Percentiles rank a stretch among this genome's conserved stretches.
Conservation (phyloP, 2,888 invertebrate genomes). For the Mythimna lalbum region DNA sequence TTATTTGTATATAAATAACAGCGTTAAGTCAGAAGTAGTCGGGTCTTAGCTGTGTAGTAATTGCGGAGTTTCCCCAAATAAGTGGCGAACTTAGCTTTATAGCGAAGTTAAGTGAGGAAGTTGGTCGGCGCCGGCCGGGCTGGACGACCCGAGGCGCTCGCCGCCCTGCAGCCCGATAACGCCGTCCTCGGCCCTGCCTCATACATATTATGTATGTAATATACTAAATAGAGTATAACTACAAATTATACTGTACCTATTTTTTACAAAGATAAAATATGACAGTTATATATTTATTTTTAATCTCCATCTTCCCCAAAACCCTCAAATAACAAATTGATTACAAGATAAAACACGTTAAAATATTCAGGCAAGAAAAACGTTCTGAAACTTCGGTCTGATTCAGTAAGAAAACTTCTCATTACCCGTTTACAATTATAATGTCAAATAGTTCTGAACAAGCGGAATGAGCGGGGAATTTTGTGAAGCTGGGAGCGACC, state of each 20-base stretch:
- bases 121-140: slow-evolving; percentile 77
- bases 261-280: slow-evolving; percentile 8
- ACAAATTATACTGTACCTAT: not conserved
- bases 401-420: slow-evolving; percentile 40
- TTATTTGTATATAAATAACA: slow-evolving; percentile 68
- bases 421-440: slow-evolving; percentile 52
- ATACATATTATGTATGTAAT: slow-evolving; percentile 15
- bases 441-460: slow-evolving; percentile 58
- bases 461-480: slow-evolving; percentile 37
- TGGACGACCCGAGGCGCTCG: slow-evolving; percentile 25
- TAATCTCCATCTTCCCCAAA: not conserved
- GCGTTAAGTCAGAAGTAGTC: slow-evolving; percentile 68
- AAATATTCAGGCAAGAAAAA: slow-evolving; percentile 27
- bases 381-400: slow-evolving; percentile 15
- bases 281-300: not conserved
- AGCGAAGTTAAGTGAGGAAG: slow-evolving; percentile 78
- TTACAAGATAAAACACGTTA: slow-evolving; percentile 21
- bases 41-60: slow-evolving; percentile 71
- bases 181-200: not conserved
- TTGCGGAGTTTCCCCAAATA: slow-evolving; percentile 74
- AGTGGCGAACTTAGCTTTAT: slow-evolving; percentile 80
- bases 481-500: slow-evolving; percentile 1
- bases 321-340: slow-evolving; percentile 9
- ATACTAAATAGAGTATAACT: slow-evolving; percentile 1
- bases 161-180: slow-evolving; percentile 34